phyloP scores from a whole-genome alignment of 2,797 vertebrate species.

The Helarctos malayanus region DNA sequence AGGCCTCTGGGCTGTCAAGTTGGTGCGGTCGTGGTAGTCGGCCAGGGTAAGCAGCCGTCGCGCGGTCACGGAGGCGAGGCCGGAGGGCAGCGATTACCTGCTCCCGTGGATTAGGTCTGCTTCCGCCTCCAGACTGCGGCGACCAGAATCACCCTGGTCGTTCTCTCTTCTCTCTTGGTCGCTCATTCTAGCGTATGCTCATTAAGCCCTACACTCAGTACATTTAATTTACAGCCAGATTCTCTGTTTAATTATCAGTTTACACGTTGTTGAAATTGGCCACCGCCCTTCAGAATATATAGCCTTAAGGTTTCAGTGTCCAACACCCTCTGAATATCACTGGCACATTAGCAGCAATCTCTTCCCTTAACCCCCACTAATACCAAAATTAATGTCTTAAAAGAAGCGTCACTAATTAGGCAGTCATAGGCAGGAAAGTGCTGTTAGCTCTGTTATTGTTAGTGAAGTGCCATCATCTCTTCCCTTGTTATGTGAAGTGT shows the following conservation, averaged over 20 bases:
- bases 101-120: not conserved
- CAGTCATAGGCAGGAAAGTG: not conserved
- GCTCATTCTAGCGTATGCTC: not conserved
- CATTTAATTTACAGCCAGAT: not conserved
- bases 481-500: not conserved
- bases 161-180: not conserved
- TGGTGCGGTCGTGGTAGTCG: not conserved
- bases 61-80: slow-evolving; percentile 75
- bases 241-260: not conserved
- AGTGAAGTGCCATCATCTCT: not conserved
- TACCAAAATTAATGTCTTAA: not conserved
- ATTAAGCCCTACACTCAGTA: not conserved
- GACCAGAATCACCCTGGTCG: slow-evolving; percentile 57
- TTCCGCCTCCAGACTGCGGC: not conserved
- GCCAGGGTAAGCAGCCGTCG: slow-evolving; percentile 23
- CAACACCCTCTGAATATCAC: not conserved
- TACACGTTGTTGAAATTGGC: not conserved
- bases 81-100: slow-evolving; percentile 81
- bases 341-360: not conserved
- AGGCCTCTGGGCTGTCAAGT: not conserved
- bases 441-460: not conserved
- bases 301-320: not conserved
- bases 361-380: not conserved
- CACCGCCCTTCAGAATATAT: not conserved
- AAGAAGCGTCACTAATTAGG: not conserved